These are phyloP conservation scores for Volucella inflata DNA, from an alignment of 2,888 invertebrate genomes.

Conservation along the genomic window DNA sequence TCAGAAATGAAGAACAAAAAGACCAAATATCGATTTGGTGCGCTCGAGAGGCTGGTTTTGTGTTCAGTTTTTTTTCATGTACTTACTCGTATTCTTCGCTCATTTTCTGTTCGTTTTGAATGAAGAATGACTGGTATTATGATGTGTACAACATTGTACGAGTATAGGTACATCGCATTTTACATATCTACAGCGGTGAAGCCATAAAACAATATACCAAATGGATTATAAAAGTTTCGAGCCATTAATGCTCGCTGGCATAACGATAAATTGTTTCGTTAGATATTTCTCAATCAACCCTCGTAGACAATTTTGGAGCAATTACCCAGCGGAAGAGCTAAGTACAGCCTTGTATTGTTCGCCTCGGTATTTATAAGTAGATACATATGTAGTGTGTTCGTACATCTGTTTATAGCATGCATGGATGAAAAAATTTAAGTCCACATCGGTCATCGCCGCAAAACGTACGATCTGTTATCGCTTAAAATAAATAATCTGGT, in stretches of 20 bases:
- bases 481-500: slow-evolving; percentile 37
- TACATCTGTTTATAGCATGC: not conserved
- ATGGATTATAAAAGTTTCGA: slow-evolving; percentile 37
- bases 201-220: slow-evolving; percentile 17
- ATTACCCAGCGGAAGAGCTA: slow-evolving; percentile 5
- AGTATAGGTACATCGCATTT: not conserved
- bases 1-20: slow-evolving; percentile 52
- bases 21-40: slow-evolving; percentile 67
- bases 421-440: slow-evolving; percentile 20
- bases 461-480: slow-evolving; percentile 59
- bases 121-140: slow-evolving; percentile 52
- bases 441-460: slow-evolving; percentile 32
- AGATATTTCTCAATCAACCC: not conserved
- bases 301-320: slow-evolving; percentile 38
- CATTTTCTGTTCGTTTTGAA: slow-evolving; percentile 20
- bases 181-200: slow-evolving; percentile 10
- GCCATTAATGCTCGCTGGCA: slow-evolving; percentile 20
- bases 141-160: slow-evolving; percentile 9
- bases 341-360: not conserved
- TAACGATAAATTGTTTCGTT: slow-evolving; percentile 26
- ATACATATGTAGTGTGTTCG: too few relatives aligned
- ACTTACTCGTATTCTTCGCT: slow-evolving; percentile 13
- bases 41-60: slow-evolving; percentile 58
- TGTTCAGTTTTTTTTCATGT: slow-evolving; percentile 27
- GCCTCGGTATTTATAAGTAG: too few relatives aligned